Base-by-base conservation (phyloP, 1,140 invertebrate genomes). In the Zaprionus ornatus region DNA sequence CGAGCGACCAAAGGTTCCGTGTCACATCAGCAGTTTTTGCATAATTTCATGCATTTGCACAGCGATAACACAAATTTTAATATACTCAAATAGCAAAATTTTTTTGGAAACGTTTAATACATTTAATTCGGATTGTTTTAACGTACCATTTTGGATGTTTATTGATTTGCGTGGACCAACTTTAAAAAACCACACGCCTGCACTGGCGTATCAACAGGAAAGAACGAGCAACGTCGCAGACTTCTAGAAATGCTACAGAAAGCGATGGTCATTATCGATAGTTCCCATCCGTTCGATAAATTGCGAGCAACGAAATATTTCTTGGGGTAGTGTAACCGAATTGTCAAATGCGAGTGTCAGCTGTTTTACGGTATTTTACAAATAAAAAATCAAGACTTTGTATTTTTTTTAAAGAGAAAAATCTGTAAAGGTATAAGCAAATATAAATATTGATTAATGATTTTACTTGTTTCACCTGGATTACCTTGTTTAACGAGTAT, bases 61-160 rank as follows among this genome's bases (percentile, higher is more conserved):
- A 23, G 4, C 32, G 37, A 61, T 19, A n/a, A 6, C 35, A n/a
- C 17, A 81, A 82, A 85, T 87, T 71, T 17, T n/a, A 10, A 35
- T 21, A 52, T 15, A 29, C 17, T 63, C 27, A 10, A 6, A 7
- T 56, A 13, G 21, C 12, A 1, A 15, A 32, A 15, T 21, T 13
- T 1, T n/a, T 78, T 32, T 1, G 9, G 7, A 6, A 17, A 37
- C 52, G 55, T 27, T 40, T 50, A 7, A 21, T 65, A 40, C 23
- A 68, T 40, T 63, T 70, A 81, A 60, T 75, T 64, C 25, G 1
- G 2, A 72, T 78, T 35, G 69, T 69, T 80, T 66, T 15, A 92
- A 95, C 96, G 93, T 94, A 97, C 96, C 96, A 97, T 97, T 93
- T 95, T 97, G 95, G 96, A 97, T 97, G 96, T 95, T 96, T 94